These are phyloP conservation scores for Marasmarcha lunaedactyla DNA, from an alignment of 2,888 invertebrate species.

Conservation along the genomic window DNA sequence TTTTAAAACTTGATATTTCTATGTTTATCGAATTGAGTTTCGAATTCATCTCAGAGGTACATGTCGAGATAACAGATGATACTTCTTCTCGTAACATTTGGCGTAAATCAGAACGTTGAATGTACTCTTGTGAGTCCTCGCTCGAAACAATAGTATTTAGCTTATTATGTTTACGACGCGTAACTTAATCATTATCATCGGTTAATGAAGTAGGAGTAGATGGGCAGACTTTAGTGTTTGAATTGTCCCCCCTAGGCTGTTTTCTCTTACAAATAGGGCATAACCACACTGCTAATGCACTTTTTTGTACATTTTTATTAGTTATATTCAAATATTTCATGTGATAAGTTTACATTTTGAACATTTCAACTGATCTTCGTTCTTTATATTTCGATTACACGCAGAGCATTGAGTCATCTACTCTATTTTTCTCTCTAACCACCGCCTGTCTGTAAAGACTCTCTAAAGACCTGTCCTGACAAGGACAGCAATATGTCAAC, in stretches of 20 bases:
- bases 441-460: background rate
- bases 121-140: background rate
- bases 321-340: background rate
- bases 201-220: too few relatives aligned
- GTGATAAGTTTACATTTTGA: background rate
- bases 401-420: background rate
- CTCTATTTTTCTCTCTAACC: background rate
- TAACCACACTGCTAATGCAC: background rate
- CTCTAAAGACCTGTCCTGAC: background rate
- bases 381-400: background rate
- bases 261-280: background rate
- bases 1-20: too few relatives aligned
- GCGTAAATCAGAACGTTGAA: too few relatives aligned
- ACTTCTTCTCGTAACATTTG: too few relatives aligned
- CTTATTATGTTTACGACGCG: too few relatives aligned
- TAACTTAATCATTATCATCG: too few relatives aligned
- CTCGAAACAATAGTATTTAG: too few relatives aligned
- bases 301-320: background rate
- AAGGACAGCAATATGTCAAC: background rate
- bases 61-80: too few relatives aligned
- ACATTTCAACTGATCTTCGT: background rate
- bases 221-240: too few relatives aligned
- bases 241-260: too few relatives aligned
- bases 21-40: too few relatives aligned
- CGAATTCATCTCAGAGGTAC: too few relatives aligned